A percentile compares a stretch with the other conserved stretches of the same genome.
Evolutionary conservation across 2,888 invertebrate genomes (phyloP).

Genomic region (Harmothoe impar): DNA sequence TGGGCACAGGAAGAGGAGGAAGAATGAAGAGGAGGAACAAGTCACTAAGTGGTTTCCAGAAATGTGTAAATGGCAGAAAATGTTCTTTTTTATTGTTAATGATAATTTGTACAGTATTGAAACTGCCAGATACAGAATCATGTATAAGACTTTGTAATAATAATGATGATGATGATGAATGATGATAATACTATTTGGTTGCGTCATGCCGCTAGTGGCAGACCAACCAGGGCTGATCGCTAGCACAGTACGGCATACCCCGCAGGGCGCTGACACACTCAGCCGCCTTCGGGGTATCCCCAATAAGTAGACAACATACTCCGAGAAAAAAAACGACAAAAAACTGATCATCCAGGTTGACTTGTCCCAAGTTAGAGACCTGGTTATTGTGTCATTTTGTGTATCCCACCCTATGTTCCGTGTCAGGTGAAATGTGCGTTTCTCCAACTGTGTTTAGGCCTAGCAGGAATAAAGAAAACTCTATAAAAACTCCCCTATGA

Average conservation of each 20-base stretch:
- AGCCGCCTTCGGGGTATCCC: background rate
- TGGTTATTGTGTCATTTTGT: conserved; percentile 58
- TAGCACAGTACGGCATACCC: background rate
- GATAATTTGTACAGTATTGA: conserved; percentile 61
- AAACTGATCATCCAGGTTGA: conserved; percentile 37
- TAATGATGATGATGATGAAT: background rate
- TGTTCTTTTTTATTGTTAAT: conserved; percentile 51
- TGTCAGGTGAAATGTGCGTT: conserved; percentile 60
- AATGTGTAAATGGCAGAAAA: conserved; percentile 27
- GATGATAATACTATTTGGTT: conserved; percentile 9
- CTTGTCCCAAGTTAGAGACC: conserved; percentile 34
- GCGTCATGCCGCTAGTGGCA: conserved; percentile 13
- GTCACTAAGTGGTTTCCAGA: conserved; percentile 61
- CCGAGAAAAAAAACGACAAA: background rate
- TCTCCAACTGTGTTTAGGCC: conserved; percentile 43
- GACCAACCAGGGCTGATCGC: background rate
- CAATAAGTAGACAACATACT: conserved; percentile 35
- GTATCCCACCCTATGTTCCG: conserved; percentile 41
- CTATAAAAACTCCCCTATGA: background rate
- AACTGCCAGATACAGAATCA: conserved; percentile 20
- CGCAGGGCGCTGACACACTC: background rate
- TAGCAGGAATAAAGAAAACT: background rate
- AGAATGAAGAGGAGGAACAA: background rate
- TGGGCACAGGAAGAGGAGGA: background rate
- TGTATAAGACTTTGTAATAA: conserved; percentile 60